Evolutionary conservation across 2,888 invertebrate species (phyloP).

Genomic region (Leucoma salicis): DNA sequence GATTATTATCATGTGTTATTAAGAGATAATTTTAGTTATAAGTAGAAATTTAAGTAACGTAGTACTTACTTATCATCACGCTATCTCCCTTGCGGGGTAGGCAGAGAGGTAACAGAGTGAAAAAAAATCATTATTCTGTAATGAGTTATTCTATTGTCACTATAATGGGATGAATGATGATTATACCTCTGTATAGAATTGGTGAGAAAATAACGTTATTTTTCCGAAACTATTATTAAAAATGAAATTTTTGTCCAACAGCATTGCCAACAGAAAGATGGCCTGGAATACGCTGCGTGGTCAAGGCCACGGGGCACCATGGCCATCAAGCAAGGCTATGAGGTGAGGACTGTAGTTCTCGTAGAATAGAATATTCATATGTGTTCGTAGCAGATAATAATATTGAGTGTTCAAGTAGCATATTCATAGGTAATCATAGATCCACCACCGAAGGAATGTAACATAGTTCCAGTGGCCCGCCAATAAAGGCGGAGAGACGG

Average conservation of each 20-base stretch:
- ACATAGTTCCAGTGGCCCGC: no score
- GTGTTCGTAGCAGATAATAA: neutral
- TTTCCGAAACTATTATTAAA: neutral
- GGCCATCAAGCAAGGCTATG: conserved; percentile 84
- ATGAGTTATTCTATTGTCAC: no score
- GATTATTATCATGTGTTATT: conserved; percentile 51
- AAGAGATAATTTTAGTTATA: no score
- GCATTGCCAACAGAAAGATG: conserved; percentile 84
- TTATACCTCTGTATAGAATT: neutral
- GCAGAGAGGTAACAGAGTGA: no score
- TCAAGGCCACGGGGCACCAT: conserved; percentile 80
- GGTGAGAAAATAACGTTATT: no score
- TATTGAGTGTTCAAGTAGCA: neutral
- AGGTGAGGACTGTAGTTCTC: conserved; percentile 63
- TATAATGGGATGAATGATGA: neutral
- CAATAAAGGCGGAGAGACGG: no score
- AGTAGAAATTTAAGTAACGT: no score
- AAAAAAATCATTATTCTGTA: no score
- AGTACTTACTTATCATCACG: no score
- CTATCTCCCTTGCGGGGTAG: no score
- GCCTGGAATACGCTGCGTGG: conserved; percentile 83
- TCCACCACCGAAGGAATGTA: no score
- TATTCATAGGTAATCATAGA: neutral
- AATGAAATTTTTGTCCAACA: conserved; percentile 62
- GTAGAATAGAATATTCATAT: neutral